A percentile compares a stretch with the other conserved stretches of the same genome.
Evolutionary conservation across 2,797 vertebrate genomes (phyloP).

Genomic region (Mormyrus hasselquistii): DNA sequence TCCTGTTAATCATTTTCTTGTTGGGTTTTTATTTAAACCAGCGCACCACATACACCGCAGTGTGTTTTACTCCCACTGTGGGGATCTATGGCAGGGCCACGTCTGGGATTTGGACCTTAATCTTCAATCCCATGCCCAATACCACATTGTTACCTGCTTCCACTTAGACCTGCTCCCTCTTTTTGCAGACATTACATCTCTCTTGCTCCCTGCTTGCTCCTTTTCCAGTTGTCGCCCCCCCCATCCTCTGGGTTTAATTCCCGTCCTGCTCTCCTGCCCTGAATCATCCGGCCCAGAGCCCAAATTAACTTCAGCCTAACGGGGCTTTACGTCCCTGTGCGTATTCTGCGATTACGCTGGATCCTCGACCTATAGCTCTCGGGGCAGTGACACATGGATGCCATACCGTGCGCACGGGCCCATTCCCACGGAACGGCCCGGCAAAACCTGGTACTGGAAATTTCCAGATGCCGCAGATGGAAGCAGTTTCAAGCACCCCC

Average conservation of each 20-base stretch:
- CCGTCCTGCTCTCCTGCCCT: neutral
- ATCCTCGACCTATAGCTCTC: neutral
- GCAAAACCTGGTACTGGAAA: neutral
- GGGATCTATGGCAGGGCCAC: neutral
- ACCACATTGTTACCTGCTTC: neutral
- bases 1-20: neutral
- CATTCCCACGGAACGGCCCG: neutral
- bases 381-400: neutral
- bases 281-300: slow-evolving; percentile 2
- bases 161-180: neutral
- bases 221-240: neutral
- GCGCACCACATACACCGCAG: neutral
- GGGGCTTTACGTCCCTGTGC: neutral
- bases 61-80: neutral
- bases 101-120: neutral
- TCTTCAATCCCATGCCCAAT: neutral
- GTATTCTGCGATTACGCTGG: neutral
- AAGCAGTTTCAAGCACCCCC: slow-evolving; percentile 3
- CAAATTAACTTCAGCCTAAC: neutral
- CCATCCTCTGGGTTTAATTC: neutral
- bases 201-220: neutral
- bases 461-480: slow-evolving; percentile 1
- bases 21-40: neutral
- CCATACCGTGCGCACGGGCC: neutral
- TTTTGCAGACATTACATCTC: neutral